These are phyloP conservation scores for Crypturellus tataupa DNA, from an alignment of 2,797 vertebrate genomes.

Conservation along the genomic window DNA sequence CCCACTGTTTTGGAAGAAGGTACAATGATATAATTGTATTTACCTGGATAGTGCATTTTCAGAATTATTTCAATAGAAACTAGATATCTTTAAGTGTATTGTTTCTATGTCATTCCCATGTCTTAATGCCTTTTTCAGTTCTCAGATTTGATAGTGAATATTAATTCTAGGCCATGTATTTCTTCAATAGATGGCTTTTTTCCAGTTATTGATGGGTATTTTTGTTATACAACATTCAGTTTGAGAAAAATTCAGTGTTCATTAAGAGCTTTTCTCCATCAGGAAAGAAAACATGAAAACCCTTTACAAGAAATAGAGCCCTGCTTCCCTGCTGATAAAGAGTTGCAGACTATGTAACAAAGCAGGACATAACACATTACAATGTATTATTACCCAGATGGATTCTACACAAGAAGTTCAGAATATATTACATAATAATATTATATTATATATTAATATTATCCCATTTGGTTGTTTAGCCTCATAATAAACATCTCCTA, in stretches of 20 bases:
- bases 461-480: constrained; percentile 40
- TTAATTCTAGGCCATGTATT: accelerated
- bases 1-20: neutral
- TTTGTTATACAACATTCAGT: neutral
- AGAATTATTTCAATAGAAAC: neutral
- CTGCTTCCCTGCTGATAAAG: neutral
- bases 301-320: neutral
- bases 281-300: neutral
- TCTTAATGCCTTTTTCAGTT: neutral
- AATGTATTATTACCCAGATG: neutral
- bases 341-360: neutral
- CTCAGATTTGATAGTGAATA: neutral
- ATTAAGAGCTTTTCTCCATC: neutral
- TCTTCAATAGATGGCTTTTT: neutral
- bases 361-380: neutral
- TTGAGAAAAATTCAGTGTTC: neutral
- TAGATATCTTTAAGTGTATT: neutral
- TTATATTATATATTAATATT: neutral
- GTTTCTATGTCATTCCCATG: neutral
- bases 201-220: neutral
- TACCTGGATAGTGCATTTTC: neutral
- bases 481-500: constrained; percentile 44
- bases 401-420: neutral
- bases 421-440: neutral
- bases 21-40: neutral